Evolutionary conservation across 2,113 vertebrate species (phyloP).

Genomic region (Siniperca knerii): DNA sequence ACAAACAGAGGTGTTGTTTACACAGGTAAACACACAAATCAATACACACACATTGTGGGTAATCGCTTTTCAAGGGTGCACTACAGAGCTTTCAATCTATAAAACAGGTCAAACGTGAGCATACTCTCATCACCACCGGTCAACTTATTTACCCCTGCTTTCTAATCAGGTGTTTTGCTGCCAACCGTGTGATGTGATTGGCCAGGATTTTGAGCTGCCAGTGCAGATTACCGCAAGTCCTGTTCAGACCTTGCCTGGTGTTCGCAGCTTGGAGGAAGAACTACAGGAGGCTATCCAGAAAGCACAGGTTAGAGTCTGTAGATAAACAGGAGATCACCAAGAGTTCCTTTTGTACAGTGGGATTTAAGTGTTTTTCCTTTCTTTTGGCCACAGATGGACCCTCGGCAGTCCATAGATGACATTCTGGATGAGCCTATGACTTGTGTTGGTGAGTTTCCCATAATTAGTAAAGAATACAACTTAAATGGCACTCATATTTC

Average conservation of each 20-base stretch:
- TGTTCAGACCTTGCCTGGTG: constrained; percentile 72
- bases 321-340: not conserved
- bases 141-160: constrained; percentile 21
- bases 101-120: constrained; percentile 24
- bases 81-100: not conserved
- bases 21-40: constrained; percentile 72
- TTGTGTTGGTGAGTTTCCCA: constrained; percentile 81
- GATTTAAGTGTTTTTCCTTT: constrained; percentile 13
- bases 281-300: constrained; percentile 92
- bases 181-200: constrained; percentile 84
- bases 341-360: not conserved
- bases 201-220: constrained; percentile 88
- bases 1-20: constrained; percentile 76
- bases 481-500: constrained; percentile 18
- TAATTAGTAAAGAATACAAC: constrained; percentile 17
- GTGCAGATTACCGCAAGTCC: constrained; percentile 90
- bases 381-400: constrained; percentile 85
- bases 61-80: not conserved
- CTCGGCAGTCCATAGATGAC: constrained; percentile 89
- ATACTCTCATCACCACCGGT: constrained; percentile 17
- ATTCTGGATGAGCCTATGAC: constrained; percentile 87
- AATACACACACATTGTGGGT: not conserved
- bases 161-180: constrained; percentile 81
- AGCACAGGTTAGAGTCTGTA: constrained; percentile 85
- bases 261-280: constrained; percentile 90